Evolutionary conservation across 2,888 invertebrate species (phyloP), one percentile per base, ranked within the genome.

Genomic region (Melieria picta): DNA sequence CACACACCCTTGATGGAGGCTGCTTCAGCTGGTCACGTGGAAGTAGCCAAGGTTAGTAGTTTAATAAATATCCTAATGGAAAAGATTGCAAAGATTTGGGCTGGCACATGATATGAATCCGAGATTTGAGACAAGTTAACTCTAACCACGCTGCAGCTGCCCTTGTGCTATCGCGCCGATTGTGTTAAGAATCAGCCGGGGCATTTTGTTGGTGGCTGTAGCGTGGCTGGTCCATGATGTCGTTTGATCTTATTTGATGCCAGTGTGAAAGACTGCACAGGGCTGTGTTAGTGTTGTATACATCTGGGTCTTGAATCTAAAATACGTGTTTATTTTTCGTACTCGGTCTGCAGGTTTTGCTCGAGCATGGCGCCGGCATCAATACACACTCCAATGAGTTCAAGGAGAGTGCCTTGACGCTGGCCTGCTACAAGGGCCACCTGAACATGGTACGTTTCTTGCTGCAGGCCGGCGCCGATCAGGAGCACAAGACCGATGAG

Each of bases 1-100:
- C 99, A 99, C 89, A 99, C 98, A 73, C 98, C 99, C 61, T 90
- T 99, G 79, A 99, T 99, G 98, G 99, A 99, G 90, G 98, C 99
- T 56, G 97, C 97, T 57, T 96, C 95, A 73, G 96, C 97, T 47
- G 98, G 98, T 0, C 96, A 97, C 88, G 96, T 96, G 75, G 94
- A 93, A 84, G 94, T 97, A 11, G 97, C 97, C 1, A 94, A 94
- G 88, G 92, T 90, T 80, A 82, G 77, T 75, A 9, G 1, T 52
- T 13, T 5, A 7, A 11, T 5, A 46, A 47, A n/a, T 5, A 0
- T 56, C 9, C 10, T 47, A n/a, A 46, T 16, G 7, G 47, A 10
- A 30, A 1, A 30, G 3, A 30, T 30, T 30, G 30, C 30, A 30
- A 30, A 30, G 1, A 30, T 11, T 45, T n/a, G 0, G 4, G 4